Evolutionary conservation across 2,113 vertebrate species (phyloP).

Genomic region (Pelvicachromis taeniatus): DNA sequence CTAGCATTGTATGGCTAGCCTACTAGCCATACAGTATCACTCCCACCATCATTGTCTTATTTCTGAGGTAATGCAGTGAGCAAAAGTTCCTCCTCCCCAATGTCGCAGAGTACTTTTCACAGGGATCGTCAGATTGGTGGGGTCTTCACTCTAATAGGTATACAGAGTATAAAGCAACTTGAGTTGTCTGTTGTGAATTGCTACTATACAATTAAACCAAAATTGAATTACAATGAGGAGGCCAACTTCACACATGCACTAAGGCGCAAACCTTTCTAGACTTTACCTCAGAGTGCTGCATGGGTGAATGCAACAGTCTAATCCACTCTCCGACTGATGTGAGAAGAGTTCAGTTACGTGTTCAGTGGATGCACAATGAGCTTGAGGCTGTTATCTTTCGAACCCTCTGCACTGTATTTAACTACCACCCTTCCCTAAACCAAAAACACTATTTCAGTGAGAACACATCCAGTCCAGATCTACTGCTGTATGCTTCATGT

Average conservation of each 20-base stretch:
- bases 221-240: no score
- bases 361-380: background rate
- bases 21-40: no score
- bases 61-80: no score
- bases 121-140: background rate
- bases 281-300: background rate
- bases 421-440: background rate
- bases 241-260: no score
- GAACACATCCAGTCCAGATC: background rate
- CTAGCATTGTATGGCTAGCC: background rate
- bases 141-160: background rate
- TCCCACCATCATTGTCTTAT: no score
- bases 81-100: background rate
- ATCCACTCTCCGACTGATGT: background rate
- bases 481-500: background rate
- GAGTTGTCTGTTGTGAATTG: background rate
- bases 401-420: background rate
- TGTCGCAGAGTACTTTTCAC: background rate
- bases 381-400: background rate
- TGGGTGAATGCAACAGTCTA: background rate
- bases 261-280: background rate
- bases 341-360: background rate
- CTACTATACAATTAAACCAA: background rate
- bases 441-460: background rate
- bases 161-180: no score